A percentile compares a stretch with the other conserved stretches of the same genome.
Conservation (phyloP, 37 sponge, comb jelly and placozoan species). For the Corticium candelabrum region DNA sequence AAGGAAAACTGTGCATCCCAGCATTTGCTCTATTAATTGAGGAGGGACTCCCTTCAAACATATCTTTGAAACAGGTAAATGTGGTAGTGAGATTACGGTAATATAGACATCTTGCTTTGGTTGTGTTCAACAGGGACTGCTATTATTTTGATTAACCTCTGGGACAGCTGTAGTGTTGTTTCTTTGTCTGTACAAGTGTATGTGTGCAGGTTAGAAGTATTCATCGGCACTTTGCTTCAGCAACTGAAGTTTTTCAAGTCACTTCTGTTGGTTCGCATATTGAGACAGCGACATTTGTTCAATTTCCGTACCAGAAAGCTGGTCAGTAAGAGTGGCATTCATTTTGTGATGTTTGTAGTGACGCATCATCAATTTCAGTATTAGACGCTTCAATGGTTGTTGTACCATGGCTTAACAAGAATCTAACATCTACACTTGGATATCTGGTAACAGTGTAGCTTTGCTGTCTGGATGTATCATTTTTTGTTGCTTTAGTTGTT, state of each 20-base stretch:
- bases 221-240: background rate
- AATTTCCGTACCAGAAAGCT: background rate
- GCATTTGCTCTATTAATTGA: background rate
- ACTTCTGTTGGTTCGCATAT: background rate
- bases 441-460: constrained; percentile 1
- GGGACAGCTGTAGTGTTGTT: no score
- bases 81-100: no score
- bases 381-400: background rate
- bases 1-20: background rate
- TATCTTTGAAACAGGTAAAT: no score
- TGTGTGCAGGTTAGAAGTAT: background rate
- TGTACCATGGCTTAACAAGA: background rate
- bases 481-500: no score
- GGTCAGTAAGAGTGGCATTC: background rate
- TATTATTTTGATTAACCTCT: no score
- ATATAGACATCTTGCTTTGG: no score
- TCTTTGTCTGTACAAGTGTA: no score
- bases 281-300: background rate
- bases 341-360: background rate
- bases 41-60: background rate
- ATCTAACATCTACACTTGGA: background rate
- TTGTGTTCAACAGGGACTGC: no score
- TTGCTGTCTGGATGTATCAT: no score
- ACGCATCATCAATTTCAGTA: background rate
- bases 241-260: background rate